Base-by-base conservation (phyloP, 2,113 vertebrate species). In the Rutilus rutilus region DNA sequence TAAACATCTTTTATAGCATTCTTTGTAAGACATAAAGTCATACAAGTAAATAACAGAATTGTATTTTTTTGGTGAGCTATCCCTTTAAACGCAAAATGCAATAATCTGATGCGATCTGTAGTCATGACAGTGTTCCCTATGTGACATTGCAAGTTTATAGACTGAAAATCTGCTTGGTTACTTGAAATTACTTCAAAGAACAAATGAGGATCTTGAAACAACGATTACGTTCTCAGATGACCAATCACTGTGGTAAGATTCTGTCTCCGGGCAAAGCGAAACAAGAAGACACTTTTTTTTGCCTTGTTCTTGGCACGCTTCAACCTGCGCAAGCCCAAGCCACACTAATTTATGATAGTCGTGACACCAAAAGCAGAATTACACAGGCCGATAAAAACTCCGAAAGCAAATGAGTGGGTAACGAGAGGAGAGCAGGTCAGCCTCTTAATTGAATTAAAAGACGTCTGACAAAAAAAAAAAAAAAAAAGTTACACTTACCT, bases 371-470 rank as follows among this genome's bases (percentile, higher is more conserved):
- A 93, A 94, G 92, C 92, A 94, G 95, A 95, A 96, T 97, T 96
- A 96, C 94, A 92, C 92, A 87, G 91, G 90, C 92, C 93, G 95
- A 95, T 93, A 90, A 94, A 94, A 94, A 92, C 90, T 90, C 93
- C 93, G 94, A 95, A 92, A 92, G 95, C 94, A 97, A 97, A 97
- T 96, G 95, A 96, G 95, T 93, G 91, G 95, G 95, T 97, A 97
- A 97, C 96, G 95, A 96, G 95, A 94, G 93, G 90, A 90, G 93
- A 96, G 94, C 95, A 93, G 95, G 96, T 96, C 95, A 94, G 94
- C 94, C 91, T 93, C 95, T 95, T 99, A 98, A 99, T 97, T 98
- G 96, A 99, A 99, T 98, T 98, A 99, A 98, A 97, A 97, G 94
- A 94, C 90, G 92, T 94, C 94, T 94, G 94, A 96, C 94, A 94